Evolutionary conservation across 2,888 invertebrate species (phyloP).

Genomic region (Drosophila stalkeri): DNA sequence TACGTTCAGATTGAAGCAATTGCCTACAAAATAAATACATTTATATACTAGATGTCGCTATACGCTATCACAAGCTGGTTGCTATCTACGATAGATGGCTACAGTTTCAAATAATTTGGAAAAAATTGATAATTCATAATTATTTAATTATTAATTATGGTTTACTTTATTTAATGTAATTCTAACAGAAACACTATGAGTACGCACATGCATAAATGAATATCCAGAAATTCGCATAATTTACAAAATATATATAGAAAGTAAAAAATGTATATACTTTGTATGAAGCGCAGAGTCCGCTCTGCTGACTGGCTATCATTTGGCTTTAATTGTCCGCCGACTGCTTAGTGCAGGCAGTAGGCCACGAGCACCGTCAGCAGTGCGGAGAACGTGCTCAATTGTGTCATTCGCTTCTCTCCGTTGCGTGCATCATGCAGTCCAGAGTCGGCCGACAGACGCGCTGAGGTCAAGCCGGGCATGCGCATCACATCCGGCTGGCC

Average conservation of each 20-base stretch:
- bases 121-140: too few relatives aligned
- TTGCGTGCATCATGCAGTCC: conserved; percentile 57
- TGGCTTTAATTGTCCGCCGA: conserved; percentile 12
- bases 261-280: background rate
- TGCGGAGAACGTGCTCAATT: conserved; percentile 52
- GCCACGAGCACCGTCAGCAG: conserved; percentile 72
- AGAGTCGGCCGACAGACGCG: conserved; percentile 67
- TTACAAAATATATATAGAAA: conserved; percentile 48
- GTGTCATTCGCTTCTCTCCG: conserved; percentile 29
- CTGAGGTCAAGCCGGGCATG: conserved; percentile 74
- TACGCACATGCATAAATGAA: conserved; percentile 33
- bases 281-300: background rate
- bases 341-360: conserved; percentile 59
- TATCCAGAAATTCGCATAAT: conserved; percentile 58
- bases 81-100: too few relatives aligned
- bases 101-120: too few relatives aligned
- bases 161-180: conserved; percentile 39
- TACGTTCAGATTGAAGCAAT: background rate
- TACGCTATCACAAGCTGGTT: too few relatives aligned
- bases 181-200: conserved; percentile 58
- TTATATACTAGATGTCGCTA: too few relatives aligned
- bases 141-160: conserved; percentile 1
- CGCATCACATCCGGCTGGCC: conserved; percentile 75
- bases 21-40: too few relatives aligned
- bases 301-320: conserved; percentile 26